Base-by-base conservation (phyloP, 2,797 vertebrate species). In the Cygnus olor region DNA sequence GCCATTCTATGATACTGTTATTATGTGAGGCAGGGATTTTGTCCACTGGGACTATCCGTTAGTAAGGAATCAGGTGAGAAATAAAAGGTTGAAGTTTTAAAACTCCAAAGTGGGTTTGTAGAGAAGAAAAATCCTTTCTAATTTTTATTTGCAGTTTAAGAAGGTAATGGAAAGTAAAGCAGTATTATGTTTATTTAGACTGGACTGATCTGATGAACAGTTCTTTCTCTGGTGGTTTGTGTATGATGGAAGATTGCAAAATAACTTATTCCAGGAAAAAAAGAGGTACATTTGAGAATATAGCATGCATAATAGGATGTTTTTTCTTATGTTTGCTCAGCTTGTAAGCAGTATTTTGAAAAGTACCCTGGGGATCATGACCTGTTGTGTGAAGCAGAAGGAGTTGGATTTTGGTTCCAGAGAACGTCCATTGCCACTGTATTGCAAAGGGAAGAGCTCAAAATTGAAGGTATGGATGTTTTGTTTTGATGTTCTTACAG, bases 301-400 rank as follows among this genome's bases (percentile, higher is more conserved):
- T 40, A 53, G 10, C 49, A 3, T 77, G 27, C 68, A 10, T 66
- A 58, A 53, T n/a, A 27, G 0, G 19, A 22, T 30, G 21, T 1
- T 20, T 80, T 82, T 66, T 84, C 74, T 49, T 92, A 36, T 90
- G 12, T 97, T 64, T 97, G 85, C 79, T 38, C 88, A 99, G 99
- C 98, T 97, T 99, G 98, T 96, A 97, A 98, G 93, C 98, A 98
- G 12, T 99, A 99, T 94, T 96, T 98, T 92, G 96, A 98, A 83
- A 98, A 98, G 90, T 98, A 98, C 77, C 98, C 99, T 66, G 97
- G 73, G 69, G 97, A 99, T 93, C 93, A 92, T 60, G 97, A 98
- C 53, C 94, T 99, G 63, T 96, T 99, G 57, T 99, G 98, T 98
- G 98, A 99, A 97, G 98, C 98, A 53, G 96, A 98, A 94, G 97